Percentiles rank a stretch among this genome's conserved stretches.
Conservation (phyloP, 2,888 invertebrate species). For the Eucera pruinosa region DNA sequence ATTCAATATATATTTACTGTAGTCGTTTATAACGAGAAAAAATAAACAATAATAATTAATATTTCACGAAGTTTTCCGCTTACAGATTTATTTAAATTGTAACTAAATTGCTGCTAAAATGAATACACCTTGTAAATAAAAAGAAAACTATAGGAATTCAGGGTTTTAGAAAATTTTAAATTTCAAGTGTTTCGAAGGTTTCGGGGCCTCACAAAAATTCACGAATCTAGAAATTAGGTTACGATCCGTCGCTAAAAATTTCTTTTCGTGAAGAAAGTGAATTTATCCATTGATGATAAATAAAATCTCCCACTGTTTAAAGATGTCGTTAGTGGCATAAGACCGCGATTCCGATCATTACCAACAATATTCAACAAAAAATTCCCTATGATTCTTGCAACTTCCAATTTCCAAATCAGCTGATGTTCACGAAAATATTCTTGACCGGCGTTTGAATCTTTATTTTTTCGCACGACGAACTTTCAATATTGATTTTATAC, state of each 20-base stretch:
- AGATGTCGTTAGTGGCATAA: conserved; percentile 15
- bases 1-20: no score
- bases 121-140: no score
- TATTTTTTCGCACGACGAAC: conserved; percentile 16
- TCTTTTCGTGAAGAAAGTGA: background rate
- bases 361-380: conserved; percentile 14
- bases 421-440: conserved; percentile 18
- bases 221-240: no score
- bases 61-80: no score
- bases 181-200: no score
- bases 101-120: no score
- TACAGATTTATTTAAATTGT: no score
- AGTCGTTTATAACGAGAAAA: no score
- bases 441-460: conserved; percentile 36
- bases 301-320: background rate
- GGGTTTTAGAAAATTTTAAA: no score
- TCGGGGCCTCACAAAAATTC: no score
- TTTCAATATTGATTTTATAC: background rate
- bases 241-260: background rate
- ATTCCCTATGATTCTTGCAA: conserved; percentile 8
- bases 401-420: conserved; percentile 38
- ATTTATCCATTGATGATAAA: conserved; percentile 3
- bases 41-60: no score
- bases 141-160: no score
- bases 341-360: background rate